These are phyloP conservation scores for Triplophysa siluroides DNA, from an alignment of 2,113 vertebrate genomes.

Conservation along the genomic window DNA sequence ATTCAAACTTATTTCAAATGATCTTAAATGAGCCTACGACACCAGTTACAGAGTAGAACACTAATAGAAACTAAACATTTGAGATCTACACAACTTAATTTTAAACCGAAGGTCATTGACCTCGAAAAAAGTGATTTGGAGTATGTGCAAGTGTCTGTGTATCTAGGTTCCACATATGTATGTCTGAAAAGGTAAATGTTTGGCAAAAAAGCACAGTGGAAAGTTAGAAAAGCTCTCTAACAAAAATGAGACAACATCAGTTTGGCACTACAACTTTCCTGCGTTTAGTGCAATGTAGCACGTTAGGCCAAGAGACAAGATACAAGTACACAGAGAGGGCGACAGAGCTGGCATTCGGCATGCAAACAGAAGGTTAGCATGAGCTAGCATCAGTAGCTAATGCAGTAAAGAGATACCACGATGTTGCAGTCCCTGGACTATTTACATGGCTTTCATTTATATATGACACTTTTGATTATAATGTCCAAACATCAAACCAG, in stretches of 20 bases:
- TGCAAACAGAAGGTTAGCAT: conserved; percentile 35
- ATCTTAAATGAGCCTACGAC: neutral
- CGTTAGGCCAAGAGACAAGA: conserved; percentile 21
- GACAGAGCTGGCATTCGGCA: conserved; percentile 24
- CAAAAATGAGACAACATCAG: conserved; percentile 3
- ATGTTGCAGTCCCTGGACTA: conserved; percentile 6
- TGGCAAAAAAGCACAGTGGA: conserved; percentile 6
- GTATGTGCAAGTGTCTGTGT: neutral
- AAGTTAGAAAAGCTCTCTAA: conserved; percentile 31
- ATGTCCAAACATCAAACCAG: neutral
- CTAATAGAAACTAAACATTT: neutral
- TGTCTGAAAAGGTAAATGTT: conserved; percentile 2
- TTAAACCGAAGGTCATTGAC: neutral
- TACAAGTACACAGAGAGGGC: conserved; percentile 8
- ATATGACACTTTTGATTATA: neutral
- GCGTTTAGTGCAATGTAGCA: conserved; percentile 21
- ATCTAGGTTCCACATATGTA: neutral
- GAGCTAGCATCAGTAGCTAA: conserved; percentile 17
- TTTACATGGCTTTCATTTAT: conserved; percentile 18
- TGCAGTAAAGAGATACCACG: conserved; percentile 1
- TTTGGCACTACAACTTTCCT: conserved; percentile 33
- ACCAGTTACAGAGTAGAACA: neutral
- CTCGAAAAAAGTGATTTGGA: neutral
- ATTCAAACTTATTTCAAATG: neutral
- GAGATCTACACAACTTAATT: neutral